phyloP scores from a whole-genome alignment of 2,888 invertebrate species.

The Epinotia demarniana region DNA sequence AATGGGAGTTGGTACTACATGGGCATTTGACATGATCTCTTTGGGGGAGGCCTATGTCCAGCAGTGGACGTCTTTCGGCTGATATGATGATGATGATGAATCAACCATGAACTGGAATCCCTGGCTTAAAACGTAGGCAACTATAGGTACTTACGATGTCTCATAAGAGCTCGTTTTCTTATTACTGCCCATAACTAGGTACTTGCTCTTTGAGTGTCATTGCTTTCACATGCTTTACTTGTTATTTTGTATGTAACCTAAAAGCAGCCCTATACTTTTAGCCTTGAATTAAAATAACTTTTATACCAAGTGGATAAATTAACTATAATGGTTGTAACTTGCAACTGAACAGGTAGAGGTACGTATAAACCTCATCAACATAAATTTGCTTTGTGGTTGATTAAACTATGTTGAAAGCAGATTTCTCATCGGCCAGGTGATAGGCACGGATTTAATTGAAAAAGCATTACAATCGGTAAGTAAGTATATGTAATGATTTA shows the following conservation, averaged over 20 bases:
- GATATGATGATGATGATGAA: too few species aligned
- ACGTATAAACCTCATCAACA: too few species aligned
- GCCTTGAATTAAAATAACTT: background rate
- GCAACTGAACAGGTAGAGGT: too few species aligned
- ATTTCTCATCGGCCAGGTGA: background rate
- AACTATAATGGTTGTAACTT: too few species aligned
- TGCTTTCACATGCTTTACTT: constrained; percentile 38
- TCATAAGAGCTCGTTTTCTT: constrained; percentile 8
- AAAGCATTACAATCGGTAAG: background rate
- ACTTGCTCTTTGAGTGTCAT: constrained; percentile 28
- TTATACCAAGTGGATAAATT: background rate
- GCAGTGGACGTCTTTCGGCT: too few species aligned
- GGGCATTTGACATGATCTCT: too few species aligned
- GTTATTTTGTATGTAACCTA: background rate
- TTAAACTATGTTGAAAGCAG: background rate
- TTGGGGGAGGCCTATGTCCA: too few species aligned
- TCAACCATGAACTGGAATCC: background rate
- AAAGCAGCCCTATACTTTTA: background rate
- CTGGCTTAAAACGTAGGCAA: background rate
- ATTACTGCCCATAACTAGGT: background rate
- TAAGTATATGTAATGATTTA: background rate
- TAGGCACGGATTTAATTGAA: background rate
- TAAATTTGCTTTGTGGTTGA: too few species aligned
- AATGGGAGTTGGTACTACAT: too few species aligned
- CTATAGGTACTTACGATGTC: background rate